Conservation (phyloP, 2,113 vertebrate genomes). For the Platichthys stellatus region DNA sequence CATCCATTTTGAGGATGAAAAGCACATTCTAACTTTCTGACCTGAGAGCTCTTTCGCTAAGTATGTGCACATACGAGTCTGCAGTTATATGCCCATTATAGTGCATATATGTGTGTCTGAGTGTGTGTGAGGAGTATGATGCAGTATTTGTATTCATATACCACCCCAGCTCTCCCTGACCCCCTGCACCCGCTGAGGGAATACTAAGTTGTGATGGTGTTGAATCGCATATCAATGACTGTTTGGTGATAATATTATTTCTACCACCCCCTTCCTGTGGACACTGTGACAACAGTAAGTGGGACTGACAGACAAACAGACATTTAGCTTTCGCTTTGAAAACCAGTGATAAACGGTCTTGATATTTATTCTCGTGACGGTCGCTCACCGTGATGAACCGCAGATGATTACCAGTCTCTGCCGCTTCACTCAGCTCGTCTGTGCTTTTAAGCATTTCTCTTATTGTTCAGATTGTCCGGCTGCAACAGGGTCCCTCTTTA, state of each 20-base stretch:
- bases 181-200: constrained; percentile 40
- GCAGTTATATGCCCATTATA: constrained; percentile 42
- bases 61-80: constrained; percentile 17
- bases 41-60: constrained; percentile 24
- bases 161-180: constrained; percentile 54
- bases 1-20: constrained; percentile 59
- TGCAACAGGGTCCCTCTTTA: background rate
- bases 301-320: constrained; percentile 12
- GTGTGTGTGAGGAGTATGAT: constrained; percentile 22
- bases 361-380: background rate
- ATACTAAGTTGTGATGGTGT: constrained; percentile 60
- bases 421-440: background rate
- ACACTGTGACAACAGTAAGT: constrained; percentile 16
- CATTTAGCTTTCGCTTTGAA: background rate
- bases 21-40: constrained; percentile 51
- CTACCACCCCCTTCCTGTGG: constrained; percentile 1
- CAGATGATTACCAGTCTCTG: background rate
- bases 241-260: constrained; percentile 42
- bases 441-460: constrained; percentile 5
- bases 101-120: constrained; percentile 14
- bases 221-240: constrained; percentile 68
- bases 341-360: background rate
- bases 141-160: constrained; percentile 65
- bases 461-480: background rate
- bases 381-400: background rate